phyloP scores from a whole-genome alignment of 2,888 invertebrate genomes.

The Mythimna albipuncta region DNA sequence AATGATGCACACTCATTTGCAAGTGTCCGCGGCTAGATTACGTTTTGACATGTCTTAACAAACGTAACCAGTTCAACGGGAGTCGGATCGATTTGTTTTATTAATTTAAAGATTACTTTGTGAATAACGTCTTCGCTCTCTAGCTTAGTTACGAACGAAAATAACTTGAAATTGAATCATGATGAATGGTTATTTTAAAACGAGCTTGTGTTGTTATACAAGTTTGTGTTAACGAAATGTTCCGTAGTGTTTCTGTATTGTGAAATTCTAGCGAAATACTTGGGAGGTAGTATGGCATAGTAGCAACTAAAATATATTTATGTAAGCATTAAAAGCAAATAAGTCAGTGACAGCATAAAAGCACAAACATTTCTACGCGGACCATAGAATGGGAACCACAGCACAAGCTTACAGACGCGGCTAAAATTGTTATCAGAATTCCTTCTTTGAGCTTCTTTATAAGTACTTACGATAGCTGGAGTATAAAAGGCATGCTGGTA shows the following conservation, averaged over 20 bases:
- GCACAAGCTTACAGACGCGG: conserved; percentile 71
- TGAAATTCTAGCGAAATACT: conserved; percentile 53
- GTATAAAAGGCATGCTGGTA: conserved; percentile 1
- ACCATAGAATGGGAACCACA: conserved; percentile 71
- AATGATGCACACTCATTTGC: conserved; percentile 83
- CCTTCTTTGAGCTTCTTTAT: conserved; percentile 29
- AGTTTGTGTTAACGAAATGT: conserved; percentile 46
- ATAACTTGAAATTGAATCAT: conserved; percentile 60
- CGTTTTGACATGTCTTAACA: conserved; percentile 81
- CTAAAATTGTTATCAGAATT: conserved; percentile 64
- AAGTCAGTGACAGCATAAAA: conserved; percentile 79
- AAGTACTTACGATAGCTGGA: conserved; percentile 1
- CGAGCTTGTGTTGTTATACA: conserved; percentile 42
- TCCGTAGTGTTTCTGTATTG: conserved; percentile 42
- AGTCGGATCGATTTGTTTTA: conserved; percentile 74
- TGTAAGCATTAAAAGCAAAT: conserved; percentile 71
- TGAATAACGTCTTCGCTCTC: conserved; percentile 57
- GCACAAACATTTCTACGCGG: conserved; percentile 71
- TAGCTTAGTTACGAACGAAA: conserved; percentile 54
- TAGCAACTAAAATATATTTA: conserved; percentile 62
- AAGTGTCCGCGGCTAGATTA: conserved; percentile 83
- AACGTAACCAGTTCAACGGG: conserved; percentile 77
- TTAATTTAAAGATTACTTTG: conserved; percentile 75
- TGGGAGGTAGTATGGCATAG: conserved; percentile 51
- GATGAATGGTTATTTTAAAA: conserved; percentile 58